Percentiles rank a stretch among this genome's conserved stretches.
Conservation (phyloP, 2,113 vertebrate species). For the Crotophaga sulcirostris region DNA sequence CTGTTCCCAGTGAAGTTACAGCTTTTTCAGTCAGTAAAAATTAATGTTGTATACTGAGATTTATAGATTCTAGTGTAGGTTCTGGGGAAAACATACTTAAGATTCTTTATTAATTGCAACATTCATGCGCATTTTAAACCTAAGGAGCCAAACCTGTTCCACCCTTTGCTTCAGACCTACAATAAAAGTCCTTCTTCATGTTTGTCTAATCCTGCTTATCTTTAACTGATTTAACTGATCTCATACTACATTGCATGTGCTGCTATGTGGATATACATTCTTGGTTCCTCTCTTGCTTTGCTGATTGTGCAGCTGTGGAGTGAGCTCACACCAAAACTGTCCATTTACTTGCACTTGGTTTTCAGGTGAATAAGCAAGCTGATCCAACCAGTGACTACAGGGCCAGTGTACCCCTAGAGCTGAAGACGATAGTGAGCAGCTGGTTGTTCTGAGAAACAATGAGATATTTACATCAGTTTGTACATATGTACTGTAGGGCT, state of each 20-base stretch:
- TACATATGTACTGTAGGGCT: background rate
- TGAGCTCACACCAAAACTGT: background rate
- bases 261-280: background rate
- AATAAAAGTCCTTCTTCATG: background rate
- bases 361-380: background rate
- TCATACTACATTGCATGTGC: background rate
- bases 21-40: background rate
- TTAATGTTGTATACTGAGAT: background rate
- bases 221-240: background rate
- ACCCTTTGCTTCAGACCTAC: background rate
- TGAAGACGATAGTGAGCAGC: background rate
- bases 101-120: background rate
- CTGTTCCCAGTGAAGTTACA: background rate
- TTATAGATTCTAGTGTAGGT: background rate
- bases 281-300: background rate
- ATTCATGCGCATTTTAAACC: background rate
- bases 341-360: background rate
- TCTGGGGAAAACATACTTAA: background rate
- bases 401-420: background rate
- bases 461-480: background rate
- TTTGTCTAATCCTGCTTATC: background rate
- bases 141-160: background rate
- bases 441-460: background rate
- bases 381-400: background rate
- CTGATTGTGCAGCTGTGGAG: background rate